A percentile compares a stretch with the other conserved stretches of the same genome.
phyloP scores from a whole-genome alignment of 2,888 invertebrate genomes.

The Ochropleura plecta region DNA sequence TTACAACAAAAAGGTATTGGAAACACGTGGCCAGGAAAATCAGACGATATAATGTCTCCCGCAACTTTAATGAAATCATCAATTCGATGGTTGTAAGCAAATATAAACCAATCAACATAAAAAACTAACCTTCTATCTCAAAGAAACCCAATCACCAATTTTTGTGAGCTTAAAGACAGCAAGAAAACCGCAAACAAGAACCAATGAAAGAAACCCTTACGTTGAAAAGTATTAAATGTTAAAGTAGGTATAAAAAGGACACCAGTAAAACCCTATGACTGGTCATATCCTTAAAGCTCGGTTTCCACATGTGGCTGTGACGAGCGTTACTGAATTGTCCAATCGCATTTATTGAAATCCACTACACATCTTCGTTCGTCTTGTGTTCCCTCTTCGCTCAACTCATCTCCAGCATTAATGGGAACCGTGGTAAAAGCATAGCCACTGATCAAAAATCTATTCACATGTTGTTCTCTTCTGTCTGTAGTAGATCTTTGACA shows the following conservation, averaged over 20 bases:
- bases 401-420: background rate
- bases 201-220: constrained; percentile 51
- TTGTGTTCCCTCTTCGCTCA: background rate
- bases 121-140: background rate
- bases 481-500: too few relatives aligned
- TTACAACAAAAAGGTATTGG: too few relatives aligned
- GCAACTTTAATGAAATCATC: background rate
- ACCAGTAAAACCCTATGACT: constrained; percentile 62
- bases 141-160: background rate
- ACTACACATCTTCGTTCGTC: background rate
- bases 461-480: too few relatives aligned
- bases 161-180: constrained; percentile 7
- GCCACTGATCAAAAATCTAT: background rate
- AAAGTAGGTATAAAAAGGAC: constrained; percentile 60
- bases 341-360: background rate
- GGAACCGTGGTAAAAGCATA: background rate
- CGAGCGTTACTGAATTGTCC: background rate
- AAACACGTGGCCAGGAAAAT: too few relatives aligned
- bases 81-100: background rate
- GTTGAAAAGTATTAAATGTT: constrained; percentile 42
- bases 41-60: too few relatives aligned
- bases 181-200: constrained; percentile 41
- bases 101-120: background rate
- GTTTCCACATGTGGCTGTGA: background rate
- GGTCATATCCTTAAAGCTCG: constrained; percentile 51